phyloP scores from a whole-genome alignment of 1,140 invertebrate species.

The Palaemon carinicauda region DNA sequence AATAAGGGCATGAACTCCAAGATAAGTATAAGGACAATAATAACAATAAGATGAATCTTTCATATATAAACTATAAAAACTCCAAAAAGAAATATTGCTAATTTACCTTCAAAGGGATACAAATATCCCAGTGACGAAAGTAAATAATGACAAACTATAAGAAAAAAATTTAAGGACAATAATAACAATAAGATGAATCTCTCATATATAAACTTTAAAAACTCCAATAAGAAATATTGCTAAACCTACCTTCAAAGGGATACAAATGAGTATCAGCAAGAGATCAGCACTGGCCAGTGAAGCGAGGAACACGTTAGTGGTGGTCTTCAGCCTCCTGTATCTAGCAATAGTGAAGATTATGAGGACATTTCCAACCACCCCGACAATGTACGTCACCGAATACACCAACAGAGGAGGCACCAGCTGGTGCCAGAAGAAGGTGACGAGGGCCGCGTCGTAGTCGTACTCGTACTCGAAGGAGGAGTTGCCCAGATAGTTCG shows the following conservation, averaged over 20 bases:
- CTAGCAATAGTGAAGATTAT: constrained; percentile 43
- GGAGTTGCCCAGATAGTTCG: neutral
- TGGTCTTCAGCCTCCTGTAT: constrained; percentile 31
- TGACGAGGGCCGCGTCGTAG: constrained; percentile 24
- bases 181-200: too few relatives aligned
- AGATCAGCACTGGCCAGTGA: constrained; percentile 27
- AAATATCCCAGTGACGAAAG: too few relatives aligned
- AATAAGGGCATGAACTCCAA: too few relatives aligned
- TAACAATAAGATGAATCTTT: too few relatives aligned
- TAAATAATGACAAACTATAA: too few relatives aligned
- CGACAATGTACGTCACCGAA: constrained; percentile 19
- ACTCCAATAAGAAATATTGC: too few relatives aligned
- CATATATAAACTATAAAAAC: too few relatives aligned
- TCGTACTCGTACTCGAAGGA: constrained; percentile 13
- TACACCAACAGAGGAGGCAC: constrained; percentile 23
- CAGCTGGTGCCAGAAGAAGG: constrained; percentile 34
- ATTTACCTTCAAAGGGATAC: too few relatives aligned
- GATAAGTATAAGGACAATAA: too few relatives aligned
- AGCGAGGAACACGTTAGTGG: constrained; percentile 38
- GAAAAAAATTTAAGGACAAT: too few relatives aligned
- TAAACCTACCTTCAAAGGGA: constrained; percentile 30
- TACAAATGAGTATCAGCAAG: constrained; percentile 29
- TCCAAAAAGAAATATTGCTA: too few relatives aligned
- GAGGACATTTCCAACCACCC: constrained; percentile 17
- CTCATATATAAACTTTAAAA: too few relatives aligned